These are phyloP conservation scores for Cantharis nigra DNA, from an alignment of 2,888 invertebrate species.

Conservation along the genomic window DNA sequence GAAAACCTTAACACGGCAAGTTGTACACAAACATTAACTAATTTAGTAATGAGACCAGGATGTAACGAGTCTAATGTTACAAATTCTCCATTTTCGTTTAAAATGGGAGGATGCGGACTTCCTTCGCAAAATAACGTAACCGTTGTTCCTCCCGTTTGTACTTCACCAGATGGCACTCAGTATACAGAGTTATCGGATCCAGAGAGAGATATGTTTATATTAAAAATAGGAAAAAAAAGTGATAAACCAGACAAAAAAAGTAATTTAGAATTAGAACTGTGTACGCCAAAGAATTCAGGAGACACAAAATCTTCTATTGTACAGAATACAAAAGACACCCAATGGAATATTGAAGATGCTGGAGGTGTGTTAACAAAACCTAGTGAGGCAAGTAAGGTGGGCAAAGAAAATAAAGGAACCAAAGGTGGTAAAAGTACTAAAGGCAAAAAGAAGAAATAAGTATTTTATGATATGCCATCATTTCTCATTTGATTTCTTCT, in stretches of 20 bases:
- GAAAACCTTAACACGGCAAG: neutral
- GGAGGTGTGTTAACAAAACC: neutral
- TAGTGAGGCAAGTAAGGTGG: conserved; percentile 20
- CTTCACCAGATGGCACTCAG: conserved; percentile 61
- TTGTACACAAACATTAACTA: neutral
- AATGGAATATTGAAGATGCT: conserved; percentile 63
- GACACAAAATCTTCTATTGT: conserved; percentile 57
- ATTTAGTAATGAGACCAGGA: neutral
- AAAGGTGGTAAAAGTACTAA: neutral
- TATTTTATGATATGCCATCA: neutral
- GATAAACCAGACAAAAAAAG: conserved; percentile 72
- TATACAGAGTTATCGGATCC: conserved; percentile 66
- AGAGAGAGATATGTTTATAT: conserved; percentile 72
- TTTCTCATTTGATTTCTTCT: neutral
- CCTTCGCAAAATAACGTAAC: conserved; percentile 44
- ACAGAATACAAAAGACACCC: conserved; percentile 69
- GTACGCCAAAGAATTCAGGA: conserved; percentile 70
- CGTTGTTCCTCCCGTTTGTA: conserved; percentile 56
- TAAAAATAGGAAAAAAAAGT: conserved; percentile 76
- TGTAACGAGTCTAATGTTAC: neutral
- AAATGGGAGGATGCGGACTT: conserved; percentile 38
- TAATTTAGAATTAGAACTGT: conserved; percentile 72
- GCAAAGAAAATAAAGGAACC: conserved; percentile 32
- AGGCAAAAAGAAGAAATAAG: neutral
- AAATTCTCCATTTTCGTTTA: conserved; percentile 44